Evolutionary conservation across 2,888 invertebrate genomes (phyloP).

Genomic region (Philaethria dido): DNA sequence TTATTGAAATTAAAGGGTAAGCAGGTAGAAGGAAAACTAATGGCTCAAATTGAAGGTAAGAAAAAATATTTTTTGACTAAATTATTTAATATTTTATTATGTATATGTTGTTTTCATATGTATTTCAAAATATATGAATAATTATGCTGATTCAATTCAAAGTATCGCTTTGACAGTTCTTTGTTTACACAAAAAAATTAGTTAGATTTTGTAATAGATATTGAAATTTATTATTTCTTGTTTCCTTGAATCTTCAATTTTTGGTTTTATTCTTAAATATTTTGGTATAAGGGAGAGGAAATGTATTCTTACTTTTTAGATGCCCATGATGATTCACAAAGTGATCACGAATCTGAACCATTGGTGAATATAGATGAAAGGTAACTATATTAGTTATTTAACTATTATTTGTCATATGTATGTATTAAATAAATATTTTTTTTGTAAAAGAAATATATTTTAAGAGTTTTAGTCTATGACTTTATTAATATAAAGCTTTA

Average conservation of each 20-base stretch:
- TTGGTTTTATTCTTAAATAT: not conserved
- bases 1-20: conserved; percentile 38
- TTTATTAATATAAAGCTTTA: too few relatives aligned
- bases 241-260: not conserved
- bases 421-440: too few relatives aligned
- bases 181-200: conserved; percentile 5
- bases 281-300: not conserved
- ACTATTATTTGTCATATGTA: not conserved
- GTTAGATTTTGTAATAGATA: not conserved
- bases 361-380: conserved; percentile 13
- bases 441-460: too few relatives aligned
- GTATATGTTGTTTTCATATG: conserved; percentile 8
- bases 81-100: not conserved
- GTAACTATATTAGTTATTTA: not conserved
- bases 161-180: not conserved
- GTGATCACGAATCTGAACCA: conserved; percentile 13
- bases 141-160: too few relatives aligned
- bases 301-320: conserved; percentile 18
- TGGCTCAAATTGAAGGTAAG: conserved; percentile 40
- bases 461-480: too few relatives aligned
- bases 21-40: conserved; percentile 43
- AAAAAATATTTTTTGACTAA: not conserved
- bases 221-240: not conserved
- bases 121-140: not conserved
- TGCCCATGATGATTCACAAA: conserved; percentile 38